These are phyloP conservation scores for Vanacampus margaritifer DNA, from an alignment of 2,113 vertebrate genomes.

Conservation along the genomic window DNA sequence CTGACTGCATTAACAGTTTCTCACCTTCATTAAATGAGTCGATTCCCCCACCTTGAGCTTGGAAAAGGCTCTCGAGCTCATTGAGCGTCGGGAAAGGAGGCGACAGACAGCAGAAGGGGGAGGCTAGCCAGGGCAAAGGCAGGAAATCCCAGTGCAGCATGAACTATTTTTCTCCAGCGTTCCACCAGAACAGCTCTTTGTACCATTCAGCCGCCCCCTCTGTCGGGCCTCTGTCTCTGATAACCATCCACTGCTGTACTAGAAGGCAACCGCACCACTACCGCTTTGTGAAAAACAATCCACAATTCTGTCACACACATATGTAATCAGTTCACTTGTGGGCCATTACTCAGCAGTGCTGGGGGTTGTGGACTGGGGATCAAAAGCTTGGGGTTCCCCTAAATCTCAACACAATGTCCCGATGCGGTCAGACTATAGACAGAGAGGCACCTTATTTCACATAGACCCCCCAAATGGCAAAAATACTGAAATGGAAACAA, in stretches of 20 bases:
- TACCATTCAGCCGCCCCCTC: slow-evolving; percentile 55
- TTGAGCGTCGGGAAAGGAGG: slow-evolving; percentile 45
- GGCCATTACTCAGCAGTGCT: slow-evolving; percentile 60
- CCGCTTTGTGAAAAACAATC: slow-evolving; percentile 48
- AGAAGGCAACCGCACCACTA: slow-evolving; percentile 43
- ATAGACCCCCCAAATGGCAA: slow-evolving; percentile 58
- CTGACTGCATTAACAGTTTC: slow-evolving; percentile 34
- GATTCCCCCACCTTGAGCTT: slow-evolving; percentile 27
- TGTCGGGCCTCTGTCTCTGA: slow-evolving; percentile 58
- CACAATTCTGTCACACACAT: slow-evolving; percentile 49
- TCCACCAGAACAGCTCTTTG: slow-evolving; percentile 69
- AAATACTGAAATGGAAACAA: slow-evolving; percentile 42
- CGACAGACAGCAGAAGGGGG: slow-evolving; percentile 20
- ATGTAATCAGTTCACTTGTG: slow-evolving; percentile 47
- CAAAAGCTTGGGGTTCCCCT: slow-evolving; percentile 71
- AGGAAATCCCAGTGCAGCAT: slow-evolving; percentile 76
- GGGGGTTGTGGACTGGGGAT: slow-evolving; percentile 51
- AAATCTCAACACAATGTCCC: slow-evolving; percentile 56
- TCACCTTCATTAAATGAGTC: slow-evolving; percentile 25
- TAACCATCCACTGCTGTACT: slow-evolving; percentile 48
- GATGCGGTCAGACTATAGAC: slow-evolving; percentile 68
- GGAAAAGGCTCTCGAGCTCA: slow-evolving; percentile 38
- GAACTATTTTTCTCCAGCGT: slow-evolving; percentile 70
- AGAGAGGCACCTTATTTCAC: slow-evolving; percentile 69
- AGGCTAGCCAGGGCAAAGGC: slow-evolving; percentile 54